Base-by-base conservation (phyloP, 2,113 vertebrate species). In the Cebus imitator region DNA sequence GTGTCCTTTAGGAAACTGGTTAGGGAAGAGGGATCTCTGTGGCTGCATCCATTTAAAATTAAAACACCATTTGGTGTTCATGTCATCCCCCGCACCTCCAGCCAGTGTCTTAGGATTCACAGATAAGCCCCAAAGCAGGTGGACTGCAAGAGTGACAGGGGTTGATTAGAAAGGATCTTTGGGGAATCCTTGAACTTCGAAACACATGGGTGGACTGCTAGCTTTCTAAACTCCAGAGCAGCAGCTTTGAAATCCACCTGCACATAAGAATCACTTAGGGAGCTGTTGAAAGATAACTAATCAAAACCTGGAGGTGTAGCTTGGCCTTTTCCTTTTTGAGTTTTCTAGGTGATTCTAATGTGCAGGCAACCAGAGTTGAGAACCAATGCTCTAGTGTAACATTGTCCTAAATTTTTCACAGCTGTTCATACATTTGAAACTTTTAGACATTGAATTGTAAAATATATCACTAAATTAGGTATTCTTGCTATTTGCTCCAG, bases 201-300 rank as follows among this genome's bases (percentile, higher is more conserved):
- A 45, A 23, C 43, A 13, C 4, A 0, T 8, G 6, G 48, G 11
- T 40, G 30, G 23, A 35, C 70, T 23, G 7, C 8, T 8, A 7
- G 68, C 5, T 73, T 21, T 55, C 55, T 7, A 25, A 64, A 50
- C 68, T 64, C 48, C 6, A 32, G 75, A 37, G 45, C 55, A 43
- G 40, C 58, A 27, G 27, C 21, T 27, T 25, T 27, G 21, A 6
- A 8, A 11, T 23, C 83, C 25, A 20, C 66, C 43, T 58, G 48
- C 20, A 8, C 8, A 0, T 30, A 23, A 45, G 17, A 52, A 11
- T 52, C 58, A 37, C 48, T 55, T 17, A 23, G 35, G n/a, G 58
- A 45, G 61, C 84, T 81, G 50, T 35, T 13, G 4, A n/a, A 48
- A 82, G 78, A 64, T 17, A 27, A 14, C 16, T 18, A 58, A 4